Evolutionary conservation across 2,888 invertebrate species (phyloP), one percentile per base, ranked within the genome.

Genomic region (Heliothis peltigera): DNA sequence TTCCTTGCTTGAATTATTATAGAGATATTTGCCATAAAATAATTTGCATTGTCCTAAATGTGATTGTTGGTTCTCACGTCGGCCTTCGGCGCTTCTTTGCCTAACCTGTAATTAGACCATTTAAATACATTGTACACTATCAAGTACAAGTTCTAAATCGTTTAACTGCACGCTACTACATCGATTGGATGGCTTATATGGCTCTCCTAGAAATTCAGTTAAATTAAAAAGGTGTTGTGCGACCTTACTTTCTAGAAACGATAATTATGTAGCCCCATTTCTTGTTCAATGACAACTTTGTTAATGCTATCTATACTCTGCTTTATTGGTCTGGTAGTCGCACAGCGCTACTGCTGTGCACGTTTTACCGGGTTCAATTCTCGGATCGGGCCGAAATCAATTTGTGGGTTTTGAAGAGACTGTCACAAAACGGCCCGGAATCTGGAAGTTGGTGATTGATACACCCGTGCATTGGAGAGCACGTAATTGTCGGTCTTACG

Each of bases 141-240:
- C 72, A 66, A 69, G 64, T 64, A 64, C 48, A 70, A 64, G 52
- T 59, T 56, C 39, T 57, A 46, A 55, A 67, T 59, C 77, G 81
- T 71, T 80, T 80, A 75, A n/a, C 61, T 74, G 80, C 81, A 80
- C 81, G 80, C 80, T 22, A 74, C n/a, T 35, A 70, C 62, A 35
- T 67, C 65, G 65, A 61, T 52, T 63, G 47, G 44, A 28, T 17
- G 46, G 47, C 32, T 28, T 46, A 39, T 43, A 53, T 55, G 51
- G 18, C 19, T 43, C 12, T 21, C 12, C 21, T 55, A 46, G 55
- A 49, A 53, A 56, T 64, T 53, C 21, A 44, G 47, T 2, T 46
- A 42, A 21, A 7, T 25, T 28, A 35, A 44, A 15, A 7, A 1
- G 28, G 22, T 18, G 5, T 12, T 10, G 4, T 12, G 17, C 32